Evolutionary conservation across 2,888 invertebrate species (phyloP), one percentile per base, ranked within the genome.

Genomic region (Rhingia campestris): DNA sequence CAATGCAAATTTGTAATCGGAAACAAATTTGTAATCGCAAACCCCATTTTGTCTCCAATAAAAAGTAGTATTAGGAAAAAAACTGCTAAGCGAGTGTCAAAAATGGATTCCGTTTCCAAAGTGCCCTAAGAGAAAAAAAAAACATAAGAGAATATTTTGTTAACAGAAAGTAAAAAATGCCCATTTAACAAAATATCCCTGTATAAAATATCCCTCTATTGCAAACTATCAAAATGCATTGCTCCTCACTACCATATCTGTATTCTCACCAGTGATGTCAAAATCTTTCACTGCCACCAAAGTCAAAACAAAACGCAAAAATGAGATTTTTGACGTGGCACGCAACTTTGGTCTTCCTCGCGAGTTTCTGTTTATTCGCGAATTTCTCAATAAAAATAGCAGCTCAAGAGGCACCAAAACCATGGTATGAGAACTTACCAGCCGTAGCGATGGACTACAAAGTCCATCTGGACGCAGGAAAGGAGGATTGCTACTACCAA

Each of bases 391-490:
- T 86, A 45, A 87, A 86, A 75, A 84, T 75, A 30, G 77, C 64
- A 33, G 88, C 88, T 7, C 88, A 91, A 72, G 91, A 93, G 86
- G 91, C 93, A 10, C 93, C 94, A 43, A 92, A 93, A 87, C 96
- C 96, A 90, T 96, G 96, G 96, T 96, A 96, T 91, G 97, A 97
- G 91, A 95, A 95, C 87, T 92, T 96, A 73, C 98, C 98, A 9
- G 98, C 98, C 7, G 97, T 97, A 39, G 97, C 97, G 2, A 97
- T 98, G 96, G 98, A 98, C 90, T 98, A 98, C 90, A 98, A 98
- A 92, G 96, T 98, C 41, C 96, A 98, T 91, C 95, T 98, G 85
- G 97, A 97, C 88, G 96, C 98, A n/a, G 97, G 98, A 33, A 95
- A 95, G 90, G 98, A 98, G 92, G 98, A 98, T 89, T 98, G 98